These are phyloP conservation scores for Falcunculus frontatus DNA, from an alignment of 2,113 vertebrate species.

Conservation along the genomic window DNA sequence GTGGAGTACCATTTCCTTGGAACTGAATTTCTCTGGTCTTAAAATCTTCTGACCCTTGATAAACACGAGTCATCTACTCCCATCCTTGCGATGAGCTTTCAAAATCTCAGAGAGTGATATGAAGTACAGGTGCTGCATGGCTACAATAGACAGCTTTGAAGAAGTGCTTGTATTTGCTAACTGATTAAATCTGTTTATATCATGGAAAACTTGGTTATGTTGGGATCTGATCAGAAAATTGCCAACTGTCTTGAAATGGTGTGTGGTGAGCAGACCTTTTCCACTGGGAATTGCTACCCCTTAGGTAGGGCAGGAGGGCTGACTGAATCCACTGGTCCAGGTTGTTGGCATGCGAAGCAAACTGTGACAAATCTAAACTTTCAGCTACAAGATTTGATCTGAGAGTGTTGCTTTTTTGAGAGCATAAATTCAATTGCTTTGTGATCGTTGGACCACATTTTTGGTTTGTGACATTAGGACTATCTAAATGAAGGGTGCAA, in stretches of 20 bases:
- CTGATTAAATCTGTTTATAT: not conserved
- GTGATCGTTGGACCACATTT: accelerated
- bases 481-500: not conserved
- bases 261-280: not conserved
- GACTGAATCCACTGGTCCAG: accelerated
- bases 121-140: not conserved
- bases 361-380: not conserved
- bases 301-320: not conserved
- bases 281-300: not conserved
- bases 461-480: not conserved
- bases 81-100: not conserved
- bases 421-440: not conserved
- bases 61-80: not conserved
- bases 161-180: not conserved
- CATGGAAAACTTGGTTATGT: not conserved
- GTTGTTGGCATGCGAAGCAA: not conserved
- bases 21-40: not conserved
- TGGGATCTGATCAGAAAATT: not conserved
- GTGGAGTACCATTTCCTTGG: not conserved
- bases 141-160: not conserved
- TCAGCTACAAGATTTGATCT: not conserved
- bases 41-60: not conserved
- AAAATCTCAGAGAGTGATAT: accelerated
- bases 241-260: not conserved
- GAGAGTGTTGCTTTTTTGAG: not conserved